Evolutionary conservation across 1,140 invertebrate genomes (phyloP), one percentile per base, ranked within the genome.

Genomic region (Amyelois transitella): DNA sequence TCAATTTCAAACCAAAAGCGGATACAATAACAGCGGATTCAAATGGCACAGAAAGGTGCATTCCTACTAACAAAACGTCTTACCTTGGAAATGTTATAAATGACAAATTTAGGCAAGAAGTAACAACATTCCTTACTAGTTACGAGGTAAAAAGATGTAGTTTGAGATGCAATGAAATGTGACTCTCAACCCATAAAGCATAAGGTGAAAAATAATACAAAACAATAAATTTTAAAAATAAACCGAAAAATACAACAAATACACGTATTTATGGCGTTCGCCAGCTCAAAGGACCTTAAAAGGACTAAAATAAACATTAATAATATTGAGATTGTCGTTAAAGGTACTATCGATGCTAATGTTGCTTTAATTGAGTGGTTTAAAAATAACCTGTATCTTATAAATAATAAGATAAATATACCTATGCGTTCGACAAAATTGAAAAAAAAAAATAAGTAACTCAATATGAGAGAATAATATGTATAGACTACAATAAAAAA

Each of bases 1-100:
- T 55, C 43, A 55, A 58, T 64, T 47, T 43, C 19, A 49, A 58
- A 55, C 48, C 50, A 53, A 65, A 58, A 43, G 38, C 53, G 54
- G 53, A 58, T 56, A 49, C 55, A 56, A 48, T 48, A 56, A 65
- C 55, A 49, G 17, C 28, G 22, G 22, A 54, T 60, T 55, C 24
- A 58, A 58, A 65, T 50, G 28, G 43, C 19, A 58, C 17, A 14
- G 49, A 58, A 58, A 38, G 49, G 24, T 48, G 45, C 55, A 56
- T 65, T 65, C 51, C 47, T 53, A 18, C 52, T 53, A 53, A 48
- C 53, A 59, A 51, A 22, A 62, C 47, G 58, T 61, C 60, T 62
- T 53, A 47, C 43, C 58, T 62, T 53, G 51, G 48, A 25, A 54
- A 28, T 54, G 54, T 57, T 62, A 44, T 38, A n/a, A n/a, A n/a